Evolutionary conservation across 2,888 invertebrate species (phyloP), one percentile per base, ranked within the genome.

Genomic region (Torymus aiolomorphi): DNA sequence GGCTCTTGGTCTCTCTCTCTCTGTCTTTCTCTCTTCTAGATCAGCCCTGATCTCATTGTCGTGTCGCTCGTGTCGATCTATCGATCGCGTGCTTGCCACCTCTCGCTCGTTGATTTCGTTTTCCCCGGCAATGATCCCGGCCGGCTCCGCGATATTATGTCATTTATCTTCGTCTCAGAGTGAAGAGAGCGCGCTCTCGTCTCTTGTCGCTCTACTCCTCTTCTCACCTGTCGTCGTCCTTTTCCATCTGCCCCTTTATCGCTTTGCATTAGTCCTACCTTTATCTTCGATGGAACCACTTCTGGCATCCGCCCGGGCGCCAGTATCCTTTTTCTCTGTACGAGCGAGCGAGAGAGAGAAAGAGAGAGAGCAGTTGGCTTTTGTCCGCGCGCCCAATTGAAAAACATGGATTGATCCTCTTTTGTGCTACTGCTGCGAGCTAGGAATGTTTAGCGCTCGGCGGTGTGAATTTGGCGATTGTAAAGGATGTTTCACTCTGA

Each of bases 81-180:
- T 87, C 85, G 83, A 84, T 84, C 83, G 87, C 84, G 82, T 82
- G 86, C 84, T 85, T 84, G 84, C 86, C 84, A 86, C 52, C 66
- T 75, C 14, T 42, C 59, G 18, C 61, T 5, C 66, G 51, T 87
- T 85, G 86, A 87, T 87, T 88, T 86, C 86, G 87, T 85, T 86
- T 86, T 86, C 86, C 57, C 12, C 84, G 85, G 85, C 86, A 88
- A 87, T 87, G 87, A 87, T 88, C 86, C 85, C 82, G 82, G 80
- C 82, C 86, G 86, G 86, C 85, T 82, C 84, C 85, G 84, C 87
- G 88, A 89, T 89, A 89, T 89, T 89, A 88, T 88, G 87, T 87
- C 88, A 88, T 88, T 88, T 88, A 87, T 88, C 88, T 88, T 88
- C 88, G 88, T 88, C 79, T 24, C 12, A 10, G 12, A n/a, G 56